phyloP scores from a whole-genome alignment of 2,113 vertebrate species.

The Tonatia bakeri region DNA sequence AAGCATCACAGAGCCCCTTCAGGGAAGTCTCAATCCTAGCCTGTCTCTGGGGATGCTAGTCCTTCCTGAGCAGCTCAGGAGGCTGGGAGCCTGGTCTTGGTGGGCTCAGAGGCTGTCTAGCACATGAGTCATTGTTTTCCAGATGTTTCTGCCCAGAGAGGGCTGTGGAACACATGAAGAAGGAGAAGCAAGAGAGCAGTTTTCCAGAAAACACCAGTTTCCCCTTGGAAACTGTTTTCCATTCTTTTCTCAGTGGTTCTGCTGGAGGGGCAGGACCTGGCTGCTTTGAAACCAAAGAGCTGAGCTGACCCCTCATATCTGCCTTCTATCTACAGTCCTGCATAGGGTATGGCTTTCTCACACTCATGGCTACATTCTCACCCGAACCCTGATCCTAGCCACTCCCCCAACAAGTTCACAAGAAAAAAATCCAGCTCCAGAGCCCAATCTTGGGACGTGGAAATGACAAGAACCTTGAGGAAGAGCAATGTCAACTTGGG shows the following conservation, averaged over 20 bases:
- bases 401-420: background rate
- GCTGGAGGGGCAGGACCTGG: background rate
- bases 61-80: background rate
- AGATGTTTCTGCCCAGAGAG: background rate
- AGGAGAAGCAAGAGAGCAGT: background rate
- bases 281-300: background rate
- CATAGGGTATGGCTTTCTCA: background rate
- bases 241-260: background rate
- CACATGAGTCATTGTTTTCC: constrained; percentile 55
- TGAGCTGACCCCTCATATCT: background rate
- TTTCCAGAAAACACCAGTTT: background rate
- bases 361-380: background rate
- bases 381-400: background rate
- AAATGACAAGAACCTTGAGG: background rate
- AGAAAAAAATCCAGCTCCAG: background rate
- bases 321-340: background rate
- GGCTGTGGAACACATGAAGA: background rate
- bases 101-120: background rate
- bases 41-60: background rate
- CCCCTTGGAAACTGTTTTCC: background rate
- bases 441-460: background rate
- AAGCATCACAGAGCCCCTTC: background rate
- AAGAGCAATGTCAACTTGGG: background rate
- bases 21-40: background rate
- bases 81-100: background rate